Base-by-base conservation (phyloP, 2,797 vertebrate genomes). In the Eutrigla gurnardus region DNA sequence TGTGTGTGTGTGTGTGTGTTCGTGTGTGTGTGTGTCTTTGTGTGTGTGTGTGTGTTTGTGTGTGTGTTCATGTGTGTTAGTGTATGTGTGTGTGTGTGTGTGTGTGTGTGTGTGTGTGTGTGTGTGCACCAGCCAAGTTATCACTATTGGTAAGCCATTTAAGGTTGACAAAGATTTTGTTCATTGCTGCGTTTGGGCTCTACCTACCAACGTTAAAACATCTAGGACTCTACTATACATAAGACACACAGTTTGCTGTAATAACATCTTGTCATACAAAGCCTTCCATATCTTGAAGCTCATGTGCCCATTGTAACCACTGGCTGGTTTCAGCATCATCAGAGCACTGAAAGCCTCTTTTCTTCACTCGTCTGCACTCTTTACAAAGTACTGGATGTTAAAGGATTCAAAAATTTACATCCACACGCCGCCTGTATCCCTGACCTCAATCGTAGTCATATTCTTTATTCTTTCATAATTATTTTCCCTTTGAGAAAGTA, bases 331-430 rank as follows among this genome's bases (percentile, higher is more conserved):
- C 60, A 74, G 54, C 66, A 59, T 6, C 53, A 54, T 64, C 49
- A 62, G 10, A 78, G 40, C 74, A 43, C 54, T 68, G 49, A 72
- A 65, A 87, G 40, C 64, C 35, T 58, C 47, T 40, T 11, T 53
- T 53, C 35, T 32, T 14, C n/a, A 53, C 65, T 72, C 35, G 54
- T 70, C n/a, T n/a, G 18, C 50, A 39, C 73, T 72, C 77, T 83
- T 77, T 39, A 68, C 18, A 53, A 81, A 82, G 71, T 42, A 59
- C 55, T 49, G 50, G 10, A 59, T 52, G 75, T 80, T 76, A 80
- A 77, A 86, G 69, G n/a, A 86, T 79, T 80, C 47, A 84, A 70
- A 78, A 59, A 42, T 83, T 78, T 78, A 52, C 78, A 83, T 77
- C 79, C 66, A 83, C 64, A 80, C 53, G 59, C 42, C 8, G n/a